Evolutionary conservation across 2,113 vertebrate genomes (phyloP).

Genomic region (Thryonomys swinderianus): DNA sequence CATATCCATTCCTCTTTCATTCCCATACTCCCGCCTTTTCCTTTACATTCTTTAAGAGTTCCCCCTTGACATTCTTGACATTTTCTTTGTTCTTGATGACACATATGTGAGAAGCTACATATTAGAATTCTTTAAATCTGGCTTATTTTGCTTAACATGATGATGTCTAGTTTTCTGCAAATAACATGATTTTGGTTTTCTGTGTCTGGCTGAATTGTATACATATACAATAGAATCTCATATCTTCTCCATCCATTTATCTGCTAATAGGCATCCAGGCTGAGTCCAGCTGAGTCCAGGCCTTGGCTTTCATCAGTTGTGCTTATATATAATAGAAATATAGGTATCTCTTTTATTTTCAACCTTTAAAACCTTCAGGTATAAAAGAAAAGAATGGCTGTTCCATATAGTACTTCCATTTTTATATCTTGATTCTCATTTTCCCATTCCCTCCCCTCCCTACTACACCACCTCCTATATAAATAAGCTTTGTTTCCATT

Average conservation of each 20-base stretch:
- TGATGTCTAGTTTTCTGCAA: not conserved
- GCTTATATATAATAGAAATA: not conserved
- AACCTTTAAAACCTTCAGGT: not conserved
- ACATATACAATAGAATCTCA: not conserved
- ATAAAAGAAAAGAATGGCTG: not conserved
- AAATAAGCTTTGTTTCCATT: no score
- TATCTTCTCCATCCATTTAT: not conserved
- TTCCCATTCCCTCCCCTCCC: no score
- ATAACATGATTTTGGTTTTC: not conserved
- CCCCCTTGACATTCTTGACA: not conserved
- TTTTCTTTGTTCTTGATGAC: not conserved
- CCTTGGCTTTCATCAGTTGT: not conserved
- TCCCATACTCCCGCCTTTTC: not conserved
- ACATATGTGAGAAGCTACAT: not conserved
- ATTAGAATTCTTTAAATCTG: not conserved
- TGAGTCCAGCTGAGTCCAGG: not conserved
- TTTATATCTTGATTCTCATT: not conserved
- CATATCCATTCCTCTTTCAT: not conserved
- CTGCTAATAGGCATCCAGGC: not conserved
- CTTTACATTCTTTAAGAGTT: not conserved
- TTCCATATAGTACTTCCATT: not conserved
- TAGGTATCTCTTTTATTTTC: not conserved
- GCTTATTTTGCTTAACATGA: not conserved
- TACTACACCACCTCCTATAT: no score
- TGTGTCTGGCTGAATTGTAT: not conserved